These are phyloP conservation scores for Ariolimax columbianus DNA, from an alignment of 2,888 invertebrate genomes.

Conservation along the genomic window DNA sequence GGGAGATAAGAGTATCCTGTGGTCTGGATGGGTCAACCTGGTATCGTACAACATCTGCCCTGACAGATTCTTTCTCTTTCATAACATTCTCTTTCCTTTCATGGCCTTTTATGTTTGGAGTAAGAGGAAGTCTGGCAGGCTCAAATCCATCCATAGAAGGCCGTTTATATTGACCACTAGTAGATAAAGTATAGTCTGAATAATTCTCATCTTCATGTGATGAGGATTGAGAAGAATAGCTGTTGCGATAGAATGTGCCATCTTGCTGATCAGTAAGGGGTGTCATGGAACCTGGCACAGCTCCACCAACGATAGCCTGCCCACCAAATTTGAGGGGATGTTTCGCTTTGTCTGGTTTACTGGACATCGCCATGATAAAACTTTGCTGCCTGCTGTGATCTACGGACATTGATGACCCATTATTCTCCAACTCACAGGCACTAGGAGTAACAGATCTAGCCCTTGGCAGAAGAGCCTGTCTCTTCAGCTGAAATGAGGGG, in stretches of 20 bases:
- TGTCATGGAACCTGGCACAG: constrained; percentile 35
- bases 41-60: constrained; percentile 72
- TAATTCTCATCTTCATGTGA: constrained; percentile 55
- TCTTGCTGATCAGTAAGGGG: constrained; percentile 20
- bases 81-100: constrained; percentile 71
- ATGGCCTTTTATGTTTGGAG: constrained; percentile 61
- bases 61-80: constrained; percentile 44
- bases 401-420: neutral
- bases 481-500: constrained; percentile 16
- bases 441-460: constrained; percentile 57
- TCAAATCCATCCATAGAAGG: constrained; percentile 64
- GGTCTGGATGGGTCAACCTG: constrained; percentile 56
- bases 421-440: constrained; percentile 36
- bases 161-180: constrained; percentile 69
- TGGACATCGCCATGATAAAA: constrained; percentile 73
- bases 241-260: neutral
- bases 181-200: constrained; percentile 72
- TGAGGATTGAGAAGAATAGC: constrained; percentile 19
- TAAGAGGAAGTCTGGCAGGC: constrained; percentile 59
- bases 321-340: constrained; percentile 41
- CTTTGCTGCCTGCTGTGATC: constrained; percentile 74
- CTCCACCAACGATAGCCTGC: constrained; percentile 15
- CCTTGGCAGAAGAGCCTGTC: constrained; percentile 4
- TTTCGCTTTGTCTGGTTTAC: constrained; percentile 55
- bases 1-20: constrained; percentile 13